phyloP scores from a whole-genome alignment of 2,888 invertebrate genomes.

The Thymelicus sylvestris region DNA sequence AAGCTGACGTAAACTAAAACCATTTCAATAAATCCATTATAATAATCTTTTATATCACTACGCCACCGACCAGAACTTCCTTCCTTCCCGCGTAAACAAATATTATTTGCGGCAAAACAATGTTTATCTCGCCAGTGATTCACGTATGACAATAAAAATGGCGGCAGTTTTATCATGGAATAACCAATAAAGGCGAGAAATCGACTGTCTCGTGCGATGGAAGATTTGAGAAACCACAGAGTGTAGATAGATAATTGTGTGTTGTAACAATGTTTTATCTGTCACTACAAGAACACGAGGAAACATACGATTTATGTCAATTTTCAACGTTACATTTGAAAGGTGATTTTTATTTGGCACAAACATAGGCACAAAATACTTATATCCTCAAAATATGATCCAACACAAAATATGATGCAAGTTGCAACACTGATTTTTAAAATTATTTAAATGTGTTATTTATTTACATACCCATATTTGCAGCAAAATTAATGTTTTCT shows the following conservation, averaged over 20 bases:
- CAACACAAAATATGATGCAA: too few species aligned
- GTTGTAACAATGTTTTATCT: slow-evolving; percentile 2
- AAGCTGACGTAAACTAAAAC: background rate
- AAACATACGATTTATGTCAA: too few species aligned
- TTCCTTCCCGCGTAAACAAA: slow-evolving; percentile 20
- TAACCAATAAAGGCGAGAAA: slow-evolving; percentile 26
- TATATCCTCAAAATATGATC: too few species aligned
- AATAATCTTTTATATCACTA: slow-evolving; percentile 6
- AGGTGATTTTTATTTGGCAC: too few species aligned
- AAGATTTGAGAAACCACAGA: slow-evolving; percentile 40
- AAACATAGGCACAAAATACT: too few species aligned
- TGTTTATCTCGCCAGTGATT: slow-evolving; percentile 30
- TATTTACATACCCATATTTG: too few species aligned
- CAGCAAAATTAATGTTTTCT: too few species aligned
- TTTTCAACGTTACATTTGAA: too few species aligned
- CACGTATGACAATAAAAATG: slow-evolving; percentile 33
- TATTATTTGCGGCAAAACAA: slow-evolving; percentile 27
- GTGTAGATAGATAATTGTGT: background rate
- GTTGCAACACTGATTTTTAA: too few species aligned
- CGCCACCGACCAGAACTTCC: background rate
- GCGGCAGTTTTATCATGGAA: slow-evolving; percentile 22
- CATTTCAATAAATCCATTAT: slow-evolving; percentile 6
- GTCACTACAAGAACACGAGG: background rate
- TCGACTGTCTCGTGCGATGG: slow-evolving; percentile 1
- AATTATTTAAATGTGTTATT: too few species aligned